Percentiles rank a stretch among this genome's conserved stretches.
Evolutionary conservation across 2,113 vertebrate species (phyloP).

Genomic region (Tragelaphus imberbis): DNA sequence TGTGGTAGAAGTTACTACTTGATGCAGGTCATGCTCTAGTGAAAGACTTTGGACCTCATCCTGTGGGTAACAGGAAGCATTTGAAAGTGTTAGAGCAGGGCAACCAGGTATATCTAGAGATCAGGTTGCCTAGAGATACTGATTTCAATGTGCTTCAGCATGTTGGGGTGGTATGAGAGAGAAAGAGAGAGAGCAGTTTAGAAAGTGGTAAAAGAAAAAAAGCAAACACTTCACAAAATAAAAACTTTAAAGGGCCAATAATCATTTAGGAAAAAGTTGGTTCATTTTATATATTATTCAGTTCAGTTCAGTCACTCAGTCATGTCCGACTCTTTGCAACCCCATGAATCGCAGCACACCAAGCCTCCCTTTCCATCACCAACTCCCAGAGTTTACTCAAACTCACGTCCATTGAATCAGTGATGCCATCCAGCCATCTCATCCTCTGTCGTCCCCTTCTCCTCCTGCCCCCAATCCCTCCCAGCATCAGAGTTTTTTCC

Average conservation of each 20-base stretch:
- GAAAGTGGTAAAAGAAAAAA: not conserved
- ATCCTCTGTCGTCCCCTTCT: too few relatives aligned
- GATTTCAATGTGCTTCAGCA: not conserved
- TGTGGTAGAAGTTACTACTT: not conserved
- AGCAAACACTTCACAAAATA: not conserved
- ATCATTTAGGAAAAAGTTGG: not conserved
- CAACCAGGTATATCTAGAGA: not conserved
- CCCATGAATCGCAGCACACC: accelerated
- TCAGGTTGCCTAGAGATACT: not conserved
- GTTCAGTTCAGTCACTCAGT: not conserved
- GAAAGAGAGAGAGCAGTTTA: not conserved
- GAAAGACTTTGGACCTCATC: not conserved
- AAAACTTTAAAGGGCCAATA: not conserved
- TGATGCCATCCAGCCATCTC: too few relatives aligned
- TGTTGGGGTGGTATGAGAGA: not conserved
- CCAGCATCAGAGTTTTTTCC: too few relatives aligned
- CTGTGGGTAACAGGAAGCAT: not conserved
- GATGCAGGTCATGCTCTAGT: not conserved
- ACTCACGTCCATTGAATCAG: too few relatives aligned
- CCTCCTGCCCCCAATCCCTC: too few relatives aligned
- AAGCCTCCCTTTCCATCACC: too few relatives aligned
- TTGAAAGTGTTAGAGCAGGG: not conserved
- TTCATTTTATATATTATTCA: not conserved
- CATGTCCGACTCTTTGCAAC: accelerated
- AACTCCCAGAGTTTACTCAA: too few relatives aligned